Evolutionary conservation across 2,888 invertebrate species (phyloP).

Genomic region (Eulithis prunata): DNA sequence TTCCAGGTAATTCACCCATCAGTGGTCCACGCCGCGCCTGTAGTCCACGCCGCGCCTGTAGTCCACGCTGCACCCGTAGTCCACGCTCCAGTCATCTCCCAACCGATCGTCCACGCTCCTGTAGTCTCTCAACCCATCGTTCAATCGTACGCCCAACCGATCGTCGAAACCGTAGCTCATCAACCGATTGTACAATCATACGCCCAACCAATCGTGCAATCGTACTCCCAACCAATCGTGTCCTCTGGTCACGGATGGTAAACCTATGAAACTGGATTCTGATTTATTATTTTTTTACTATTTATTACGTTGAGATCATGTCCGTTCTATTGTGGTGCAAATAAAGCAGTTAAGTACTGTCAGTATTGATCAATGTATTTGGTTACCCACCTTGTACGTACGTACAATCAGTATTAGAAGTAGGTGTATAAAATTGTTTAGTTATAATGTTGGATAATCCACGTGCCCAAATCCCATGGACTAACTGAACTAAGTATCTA

Average conservation of each 20-base stretch:
- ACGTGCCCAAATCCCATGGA: not conserved
- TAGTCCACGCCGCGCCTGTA: slow-evolving; percentile 41
- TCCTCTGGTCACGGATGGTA: slow-evolving; percentile 74
- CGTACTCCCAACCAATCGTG: slow-evolving; percentile 55
- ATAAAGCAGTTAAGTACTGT: slow-evolving; percentile 57
- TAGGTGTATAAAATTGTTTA: not conserved
- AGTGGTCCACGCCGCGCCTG: slow-evolving; percentile 41
- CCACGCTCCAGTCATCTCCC: slow-evolving; percentile 40
- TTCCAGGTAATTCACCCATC: slow-evolving; percentile 60
- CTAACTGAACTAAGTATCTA: not conserved
- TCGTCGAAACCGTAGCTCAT: slow-evolving; percentile 48
- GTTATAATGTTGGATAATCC: not conserved
- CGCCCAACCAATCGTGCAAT: slow-evolving; percentile 59
- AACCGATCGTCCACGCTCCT: slow-evolving; percentile 55
- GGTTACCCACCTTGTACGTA: slow-evolving; percentile 2
- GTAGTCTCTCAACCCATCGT: slow-evolving; percentile 58
- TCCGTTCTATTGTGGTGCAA: slow-evolving; percentile 65
- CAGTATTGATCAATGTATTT: slow-evolving; percentile 53
- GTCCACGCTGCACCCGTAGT: slow-evolving; percentile 37
- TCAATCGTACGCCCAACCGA: slow-evolving; percentile 56
- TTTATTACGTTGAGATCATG: slow-evolving; percentile 71
- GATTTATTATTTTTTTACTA: slow-evolving; percentile 41
- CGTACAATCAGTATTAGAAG: no score
- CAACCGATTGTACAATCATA: slow-evolving; percentile 46
- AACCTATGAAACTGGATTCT: slow-evolving; percentile 38